phyloP scores from a whole-genome alignment of 2,888 invertebrate species.

The Nineta flava region DNA sequence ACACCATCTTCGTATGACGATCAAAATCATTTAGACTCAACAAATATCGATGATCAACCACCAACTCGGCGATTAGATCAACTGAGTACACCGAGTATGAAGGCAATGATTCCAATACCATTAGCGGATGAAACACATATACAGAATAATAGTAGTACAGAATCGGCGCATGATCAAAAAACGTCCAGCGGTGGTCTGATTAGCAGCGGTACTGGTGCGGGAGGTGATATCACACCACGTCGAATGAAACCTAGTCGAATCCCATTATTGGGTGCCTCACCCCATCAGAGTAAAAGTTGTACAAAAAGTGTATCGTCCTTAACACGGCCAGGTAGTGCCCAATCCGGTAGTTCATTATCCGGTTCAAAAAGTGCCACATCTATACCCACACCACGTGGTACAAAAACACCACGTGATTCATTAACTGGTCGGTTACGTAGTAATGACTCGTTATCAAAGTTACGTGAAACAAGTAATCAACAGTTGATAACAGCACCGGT shows the following conservation, averaged over 20 bases:
- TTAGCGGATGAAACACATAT: slow-evolving; percentile 24
- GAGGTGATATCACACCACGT: slow-evolving; percentile 22
- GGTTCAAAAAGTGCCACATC: slow-evolving; percentile 23
- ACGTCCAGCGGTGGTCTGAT: slow-evolving; percentile 23
- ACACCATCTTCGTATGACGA: slow-evolving; percentile 9
- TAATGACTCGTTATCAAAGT: slow-evolving; percentile 30
- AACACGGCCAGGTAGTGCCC: slow-evolving; percentile 12
- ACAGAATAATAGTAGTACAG: slow-evolving; percentile 43
- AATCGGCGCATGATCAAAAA: slow-evolving; percentile 43
- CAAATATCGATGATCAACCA: slow-evolving; percentile 25
- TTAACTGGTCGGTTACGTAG: slow-evolving; percentile 31
- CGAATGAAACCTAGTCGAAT: slow-evolving; percentile 51
- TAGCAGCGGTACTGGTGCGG: slow-evolving; percentile 16
- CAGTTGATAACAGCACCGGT: slow-evolving; percentile 17
- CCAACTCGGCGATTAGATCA: slow-evolving; percentile 13
- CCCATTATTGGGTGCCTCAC: slow-evolving; percentile 48
- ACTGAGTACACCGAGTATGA: slow-evolving; percentile 38
- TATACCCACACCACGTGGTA: slow-evolving; percentile 14
- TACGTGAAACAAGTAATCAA: slow-evolving; percentile 19
- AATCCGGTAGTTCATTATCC: slow-evolving; percentile 19
- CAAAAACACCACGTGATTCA: slow-evolving; percentile 30
- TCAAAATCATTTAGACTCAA: slow-evolving; percentile 23
- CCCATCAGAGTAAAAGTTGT: slow-evolving; percentile 30
- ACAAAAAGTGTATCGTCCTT: slow-evolving; percentile 2
- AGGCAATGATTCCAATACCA: slow-evolving; percentile 38